These are phyloP conservation scores for Hoplostethus mediterraneus DNA, from an alignment of 2,797 vertebrate species.

Conservation along the genomic window DNA sequence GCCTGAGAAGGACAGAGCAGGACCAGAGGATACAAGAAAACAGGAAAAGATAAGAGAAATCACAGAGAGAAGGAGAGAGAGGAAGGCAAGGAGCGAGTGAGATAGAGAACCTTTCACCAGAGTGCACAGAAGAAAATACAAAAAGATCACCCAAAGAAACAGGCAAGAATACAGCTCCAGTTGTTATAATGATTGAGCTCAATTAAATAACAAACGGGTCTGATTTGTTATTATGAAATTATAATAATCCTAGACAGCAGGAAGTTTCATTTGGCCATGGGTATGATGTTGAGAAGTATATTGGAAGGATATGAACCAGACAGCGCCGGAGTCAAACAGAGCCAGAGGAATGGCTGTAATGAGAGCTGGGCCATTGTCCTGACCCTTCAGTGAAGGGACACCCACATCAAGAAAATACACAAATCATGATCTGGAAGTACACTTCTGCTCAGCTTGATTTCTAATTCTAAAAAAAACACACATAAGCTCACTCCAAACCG, in stretches of 20 bases:
- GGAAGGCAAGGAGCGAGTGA: constrained; percentile 35
- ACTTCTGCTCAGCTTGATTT: constrained; percentile 20
- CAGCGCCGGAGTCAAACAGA: constrained; percentile 85
- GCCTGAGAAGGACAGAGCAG: constrained; percentile 78
- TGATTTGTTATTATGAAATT: constrained; percentile 7
- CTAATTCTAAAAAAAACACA: constrained; percentile 4
- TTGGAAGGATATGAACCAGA: constrained; percentile 93
- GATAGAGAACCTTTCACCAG: constrained; percentile 45
- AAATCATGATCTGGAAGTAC: constrained; percentile 20
- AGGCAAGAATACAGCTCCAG: not conserved
- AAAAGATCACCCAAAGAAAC: constrained; percentile 28
- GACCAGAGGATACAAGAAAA: constrained; percentile 52
- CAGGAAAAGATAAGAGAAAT: constrained; percentile 27
- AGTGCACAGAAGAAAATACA: constrained; percentile 29
- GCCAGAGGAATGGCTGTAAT: constrained; percentile 86
- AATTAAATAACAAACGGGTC: not conserved
- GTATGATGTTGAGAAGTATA: constrained; percentile 11
- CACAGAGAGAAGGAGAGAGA: not conserved
- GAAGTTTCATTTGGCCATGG: not conserved
- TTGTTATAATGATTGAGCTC: not conserved
- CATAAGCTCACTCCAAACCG: constrained; percentile 2
- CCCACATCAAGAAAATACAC: constrained; percentile 47
- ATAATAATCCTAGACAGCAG: not conserved
- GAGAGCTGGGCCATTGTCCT: constrained; percentile 83
- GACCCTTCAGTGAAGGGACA: constrained; percentile 76